Base-by-base conservation (phyloP, 1,140 invertebrate species). In the Dufourea novaeangliae region DNA sequence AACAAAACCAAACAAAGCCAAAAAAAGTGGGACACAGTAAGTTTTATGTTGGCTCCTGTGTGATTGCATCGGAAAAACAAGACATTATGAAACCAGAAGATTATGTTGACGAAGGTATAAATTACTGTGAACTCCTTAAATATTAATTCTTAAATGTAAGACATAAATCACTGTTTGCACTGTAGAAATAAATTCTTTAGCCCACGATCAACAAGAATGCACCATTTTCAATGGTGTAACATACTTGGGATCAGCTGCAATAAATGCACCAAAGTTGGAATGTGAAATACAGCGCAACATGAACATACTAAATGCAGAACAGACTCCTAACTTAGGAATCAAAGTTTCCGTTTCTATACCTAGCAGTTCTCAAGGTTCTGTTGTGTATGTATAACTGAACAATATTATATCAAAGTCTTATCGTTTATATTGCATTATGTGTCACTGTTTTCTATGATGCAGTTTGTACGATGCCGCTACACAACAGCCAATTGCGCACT, bases 231-330 rank as follows among this genome's bases (percentile, higher is more conserved):
- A 97, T 90, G 96, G 97, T 22, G 97, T 99, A 34, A 97, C 97
- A 67, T 99, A 99, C 93, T 93, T 99, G 73, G 98, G 98, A 41
- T 97, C 97, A 14, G 97, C 98, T 57, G 95, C 95, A 73, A 98
- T 99, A 76, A 97, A 97, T 91, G 97, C 97, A 5, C 98, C 98
- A 6, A 96, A 98, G 90, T 98, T 96, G 63, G 98, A 99, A 93
- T 93, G 93, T n/a, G 98, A 99, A 94, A 98, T 99, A 80, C 97
- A 98, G 90, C 94, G 96, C 52, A 98, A 98, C 88, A 99, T 99
- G 96, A 95, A 95, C 56, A 96, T 98, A 87, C 93, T 99, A 14
- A 97, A 97, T 90, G 95, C 95, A 72, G 95, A 97, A 79, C 95
- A 96, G 86, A 92, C 94, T 5, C 93, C 95, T 68, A 91, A 90